phyloP scores from a whole-genome alignment of 2,113 vertebrate genomes.

The Bambusicola thoracicus region DNA sequence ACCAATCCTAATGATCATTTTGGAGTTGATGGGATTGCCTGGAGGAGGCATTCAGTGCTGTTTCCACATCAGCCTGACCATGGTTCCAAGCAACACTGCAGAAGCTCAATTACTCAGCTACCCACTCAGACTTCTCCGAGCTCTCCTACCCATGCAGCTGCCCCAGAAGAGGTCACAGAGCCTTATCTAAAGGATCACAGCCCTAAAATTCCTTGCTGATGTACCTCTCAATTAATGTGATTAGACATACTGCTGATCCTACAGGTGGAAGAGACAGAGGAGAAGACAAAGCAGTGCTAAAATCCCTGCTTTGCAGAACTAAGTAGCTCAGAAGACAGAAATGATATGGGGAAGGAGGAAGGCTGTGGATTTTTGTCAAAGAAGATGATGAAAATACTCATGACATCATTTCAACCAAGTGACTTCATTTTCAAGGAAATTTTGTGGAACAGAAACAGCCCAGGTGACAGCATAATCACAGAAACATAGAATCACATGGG shows the following conservation, averaged over 20 bases:
- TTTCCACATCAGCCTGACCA: neutral
- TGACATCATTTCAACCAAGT: neutral
- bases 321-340: neutral
- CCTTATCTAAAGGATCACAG: neutral
- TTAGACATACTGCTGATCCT: neutral
- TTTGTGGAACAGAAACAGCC: neutral
- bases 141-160: neutral
- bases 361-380: neutral
- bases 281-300: neutral
- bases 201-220: neutral
- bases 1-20: neutral
- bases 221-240: neutral
- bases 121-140: neutral
- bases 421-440: neutral
- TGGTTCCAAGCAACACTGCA: neutral
- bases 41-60: neutral
- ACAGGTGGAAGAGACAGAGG: neutral
- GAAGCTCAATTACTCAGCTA: neutral
- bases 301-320: neutral
- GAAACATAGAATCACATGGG: neutral
- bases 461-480: neutral
- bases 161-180: neutral
- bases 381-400: neutral
- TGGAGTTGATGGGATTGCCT: neutral
- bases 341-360: neutral